These are phyloP conservation scores for Tiliqua scincoides DNA, from an alignment of 2,113 vertebrate genomes.

Conservation along the genomic window DNA sequence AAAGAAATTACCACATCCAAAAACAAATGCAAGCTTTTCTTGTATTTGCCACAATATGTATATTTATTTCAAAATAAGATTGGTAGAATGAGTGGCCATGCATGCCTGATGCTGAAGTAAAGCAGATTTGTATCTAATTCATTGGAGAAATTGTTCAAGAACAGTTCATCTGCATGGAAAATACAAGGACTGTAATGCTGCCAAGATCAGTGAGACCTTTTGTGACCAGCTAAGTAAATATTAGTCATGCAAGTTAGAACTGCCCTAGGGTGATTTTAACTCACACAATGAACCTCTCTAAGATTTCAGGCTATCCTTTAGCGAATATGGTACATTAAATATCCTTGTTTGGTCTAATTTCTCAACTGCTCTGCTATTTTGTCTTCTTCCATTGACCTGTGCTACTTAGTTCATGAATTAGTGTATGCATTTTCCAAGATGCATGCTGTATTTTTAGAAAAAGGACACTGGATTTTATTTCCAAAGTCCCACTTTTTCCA, in stretches of 20 bases:
- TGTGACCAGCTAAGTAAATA: not conserved
- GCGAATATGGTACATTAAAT: conserved; percentile 13
- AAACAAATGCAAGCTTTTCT: not conserved
- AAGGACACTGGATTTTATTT: not conserved
- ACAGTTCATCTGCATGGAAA: conserved; percentile 9
- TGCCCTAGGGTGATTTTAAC: conserved; percentile 7
- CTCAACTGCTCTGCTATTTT: conserved; percentile 25
- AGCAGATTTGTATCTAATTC: conserved; percentile 13
- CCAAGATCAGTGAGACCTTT: conserved; percentile 9
- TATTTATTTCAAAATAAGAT: conserved; percentile 15
- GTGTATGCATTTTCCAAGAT: not conserved
- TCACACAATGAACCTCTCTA: conserved; percentile 26
- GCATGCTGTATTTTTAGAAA: conserved; percentile 1
- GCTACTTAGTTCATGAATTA: not conserved
- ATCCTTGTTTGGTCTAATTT: conserved; percentile 28
- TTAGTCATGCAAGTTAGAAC: conserved; percentile 24
- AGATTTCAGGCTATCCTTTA: not conserved
- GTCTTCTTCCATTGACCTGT: conserved; percentile 7
- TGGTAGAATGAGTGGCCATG: not conserved
- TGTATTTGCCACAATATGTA: not conserved
- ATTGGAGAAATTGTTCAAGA: conserved; percentile 10
- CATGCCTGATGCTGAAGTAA: conserved; percentile 11
- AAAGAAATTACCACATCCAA: not conserved
- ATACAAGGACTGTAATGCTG: conserved; percentile 3
- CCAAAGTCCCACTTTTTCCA: not conserved